Conservation (phyloP, 1,140 invertebrate genomes). For the Anastatus disparis region DNA sequence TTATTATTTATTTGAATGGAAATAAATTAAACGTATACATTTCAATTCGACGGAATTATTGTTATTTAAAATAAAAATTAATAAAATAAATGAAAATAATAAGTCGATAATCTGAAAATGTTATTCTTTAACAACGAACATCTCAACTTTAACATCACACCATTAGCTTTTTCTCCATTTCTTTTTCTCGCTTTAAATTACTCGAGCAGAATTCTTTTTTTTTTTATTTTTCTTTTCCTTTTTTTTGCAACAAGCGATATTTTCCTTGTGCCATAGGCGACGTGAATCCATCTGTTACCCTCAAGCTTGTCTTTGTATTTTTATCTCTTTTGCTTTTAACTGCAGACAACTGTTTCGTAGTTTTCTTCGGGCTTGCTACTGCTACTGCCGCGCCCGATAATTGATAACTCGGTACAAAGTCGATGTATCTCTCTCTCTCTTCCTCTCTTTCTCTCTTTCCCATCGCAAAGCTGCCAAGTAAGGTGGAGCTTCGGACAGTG, state of each 20-base stretch:
- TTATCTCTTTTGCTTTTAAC: neutral
- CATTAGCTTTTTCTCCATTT: neutral
- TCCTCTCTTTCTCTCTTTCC: too few relatives aligned
- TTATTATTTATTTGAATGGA: too few relatives aligned
- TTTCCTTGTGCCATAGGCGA: neutral
- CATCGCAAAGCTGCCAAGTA: too few relatives aligned
- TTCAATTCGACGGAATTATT: too few relatives aligned
- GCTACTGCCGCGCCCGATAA: constrained; percentile 33
- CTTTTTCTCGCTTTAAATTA: constrained; percentile 13
- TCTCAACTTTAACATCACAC: constrained; percentile 43
- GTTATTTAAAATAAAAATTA: too few relatives aligned
- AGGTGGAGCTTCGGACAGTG: too few relatives aligned
- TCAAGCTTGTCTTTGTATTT: constrained; percentile 13
- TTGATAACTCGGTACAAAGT: constrained; percentile 46
- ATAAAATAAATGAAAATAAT: too few relatives aligned
- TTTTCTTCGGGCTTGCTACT: constrained; percentile 5
- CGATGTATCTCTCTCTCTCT: too few relatives aligned
- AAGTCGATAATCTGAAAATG: too few relatives aligned
- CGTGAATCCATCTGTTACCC: neutral
- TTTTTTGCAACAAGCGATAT: constrained; percentile 4
- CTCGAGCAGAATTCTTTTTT: constrained; percentile 22
- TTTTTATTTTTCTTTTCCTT: too few relatives aligned
- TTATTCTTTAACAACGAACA: neutral
- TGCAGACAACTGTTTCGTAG: constrained; percentile 1
- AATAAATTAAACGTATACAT: too few relatives aligned